These are phyloP conservation scores for Brienomyrus brachyistius DNA, from an alignment of 2,113 vertebrate genomes.

Conservation along the genomic window DNA sequence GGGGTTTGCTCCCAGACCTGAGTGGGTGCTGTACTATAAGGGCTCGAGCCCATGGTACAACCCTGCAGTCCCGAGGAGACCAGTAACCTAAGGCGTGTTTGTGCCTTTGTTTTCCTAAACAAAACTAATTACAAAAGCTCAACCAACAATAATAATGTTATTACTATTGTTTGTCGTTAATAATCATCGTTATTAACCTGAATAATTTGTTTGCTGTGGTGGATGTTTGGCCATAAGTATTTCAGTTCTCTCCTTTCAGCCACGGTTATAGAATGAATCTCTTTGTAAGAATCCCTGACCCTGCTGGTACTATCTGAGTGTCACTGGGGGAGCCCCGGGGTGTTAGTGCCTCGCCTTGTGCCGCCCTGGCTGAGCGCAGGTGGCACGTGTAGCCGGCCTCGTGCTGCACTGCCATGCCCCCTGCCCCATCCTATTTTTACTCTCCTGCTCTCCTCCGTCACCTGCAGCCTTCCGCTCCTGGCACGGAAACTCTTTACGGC, in stretches of 20 bases:
- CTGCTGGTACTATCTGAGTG: background rate
- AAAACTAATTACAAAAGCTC: background rate
- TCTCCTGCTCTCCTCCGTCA: background rate
- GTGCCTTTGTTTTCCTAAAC: background rate
- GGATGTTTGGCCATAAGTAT: background rate
- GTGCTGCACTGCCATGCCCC: background rate
- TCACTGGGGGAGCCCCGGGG: background rate
- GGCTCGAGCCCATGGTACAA: background rate
- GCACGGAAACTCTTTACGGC: background rate
- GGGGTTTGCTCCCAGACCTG: background rate
- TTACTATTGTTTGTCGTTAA: background rate
- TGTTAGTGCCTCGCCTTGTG: background rate
- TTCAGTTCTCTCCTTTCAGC: background rate
- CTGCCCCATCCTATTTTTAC: background rate
- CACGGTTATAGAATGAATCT: background rate
- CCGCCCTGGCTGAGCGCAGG: background rate
- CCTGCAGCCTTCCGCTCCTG: background rate
- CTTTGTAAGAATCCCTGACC: background rate
- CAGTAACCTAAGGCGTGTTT: background rate
- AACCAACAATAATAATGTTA: background rate
- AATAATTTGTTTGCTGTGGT: background rate
- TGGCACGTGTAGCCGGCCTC: background rate
- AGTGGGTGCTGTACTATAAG: background rate
- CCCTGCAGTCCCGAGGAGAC: background rate
- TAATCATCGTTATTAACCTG: background rate